Evolutionary conservation across 2,888 invertebrate genomes (phyloP), one percentile per base, ranked within the genome.

Genomic region (Cryptosula pallasiana): DNA sequence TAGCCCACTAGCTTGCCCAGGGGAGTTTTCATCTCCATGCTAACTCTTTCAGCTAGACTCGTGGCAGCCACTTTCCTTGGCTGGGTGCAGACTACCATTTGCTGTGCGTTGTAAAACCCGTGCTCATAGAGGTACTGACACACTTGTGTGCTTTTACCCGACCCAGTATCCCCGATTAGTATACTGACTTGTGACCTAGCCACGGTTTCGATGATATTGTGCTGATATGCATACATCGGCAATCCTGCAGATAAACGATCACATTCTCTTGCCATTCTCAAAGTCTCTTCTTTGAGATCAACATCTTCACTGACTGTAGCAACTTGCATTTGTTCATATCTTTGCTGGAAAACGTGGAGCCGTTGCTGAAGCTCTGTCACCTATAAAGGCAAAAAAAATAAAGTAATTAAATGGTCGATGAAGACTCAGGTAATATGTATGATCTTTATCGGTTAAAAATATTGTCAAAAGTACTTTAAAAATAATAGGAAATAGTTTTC

Each of bases 131-230:
- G 73, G 72, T 84, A 85, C 74, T 84, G 84, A 1, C 78, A 77
- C 72, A 85, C 75, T 76, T 85, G 85, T 23, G 84, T 84, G 71
- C 84, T 85, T 73, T 85, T 85, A 0, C 85, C 85, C 0, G 84
- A 84, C 1, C 85, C 84, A 1, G 85, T 84, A 72, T 85, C 83
- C 1, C 82, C 85, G 23, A 81, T 75, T 0, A 85, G 75, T 2
- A 85, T 76, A 25, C 76, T 76, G 0, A 84, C 81, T 58, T 79
- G 80, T 71, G 82, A 78, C 2, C 76, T 45, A 25, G 57, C 70
- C 0, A 83, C 76, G 29, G 74, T 71, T 0, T 77, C 73, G 0
- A 82, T 55, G 16, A 83, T 81, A 2, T 79, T 77, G 1, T 74
- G 71, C 23, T 80, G 74, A 2, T 76, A 71, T n/a, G 80, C 80